Conservation (phyloP, 92 coral and sea anemone genomes). For the Montipora capitata region DNA sequence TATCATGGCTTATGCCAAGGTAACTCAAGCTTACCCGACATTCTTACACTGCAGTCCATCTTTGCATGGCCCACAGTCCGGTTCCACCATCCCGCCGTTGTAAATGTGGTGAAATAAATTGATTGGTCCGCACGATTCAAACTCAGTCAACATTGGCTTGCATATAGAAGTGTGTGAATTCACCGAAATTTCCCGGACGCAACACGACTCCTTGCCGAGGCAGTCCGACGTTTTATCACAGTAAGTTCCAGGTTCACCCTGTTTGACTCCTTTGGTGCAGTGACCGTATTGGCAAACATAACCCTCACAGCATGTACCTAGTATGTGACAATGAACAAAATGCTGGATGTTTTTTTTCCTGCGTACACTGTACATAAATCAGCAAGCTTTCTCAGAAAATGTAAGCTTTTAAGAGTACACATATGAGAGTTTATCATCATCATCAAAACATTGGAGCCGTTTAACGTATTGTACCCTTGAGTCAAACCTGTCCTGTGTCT, state of each 20-base stretch:
- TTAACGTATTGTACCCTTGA: no score
- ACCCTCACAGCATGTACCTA: slow-evolving; percentile 89
- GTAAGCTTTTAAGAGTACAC: no score
- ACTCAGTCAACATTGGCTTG: slow-evolving; percentile 89
- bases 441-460: no score
- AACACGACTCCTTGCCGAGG: slow-evolving; percentile 83
- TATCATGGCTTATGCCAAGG: no score
- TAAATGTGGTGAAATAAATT: slow-evolving; percentile 89
- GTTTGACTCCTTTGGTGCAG: slow-evolving; percentile 85
- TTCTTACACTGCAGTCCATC: slow-evolving; percentile 87
- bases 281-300: slow-evolving; percentile 87
- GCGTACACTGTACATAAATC: no score
- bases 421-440: no score
- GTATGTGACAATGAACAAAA: not conserved
- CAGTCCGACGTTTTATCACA: slow-evolving; percentile 90
- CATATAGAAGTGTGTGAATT: slow-evolving; percentile 86
- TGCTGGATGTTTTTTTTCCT: not conserved
- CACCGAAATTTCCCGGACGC: slow-evolving; percentile 88
- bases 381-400: no score
- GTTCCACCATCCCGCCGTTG: slow-evolving; percentile 88
- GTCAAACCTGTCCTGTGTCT: no score
- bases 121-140: slow-evolving; percentile 94
- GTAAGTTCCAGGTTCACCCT: slow-evolving; percentile 91
- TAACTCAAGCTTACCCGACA: slow-evolving; percentile 81
- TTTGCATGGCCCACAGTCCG: slow-evolving; percentile 95